A percentile compares a stretch with the other conserved stretches of the same genome.
Conservation (phyloP, 2,888 invertebrate genomes). For the Acronicta alni region DNA sequence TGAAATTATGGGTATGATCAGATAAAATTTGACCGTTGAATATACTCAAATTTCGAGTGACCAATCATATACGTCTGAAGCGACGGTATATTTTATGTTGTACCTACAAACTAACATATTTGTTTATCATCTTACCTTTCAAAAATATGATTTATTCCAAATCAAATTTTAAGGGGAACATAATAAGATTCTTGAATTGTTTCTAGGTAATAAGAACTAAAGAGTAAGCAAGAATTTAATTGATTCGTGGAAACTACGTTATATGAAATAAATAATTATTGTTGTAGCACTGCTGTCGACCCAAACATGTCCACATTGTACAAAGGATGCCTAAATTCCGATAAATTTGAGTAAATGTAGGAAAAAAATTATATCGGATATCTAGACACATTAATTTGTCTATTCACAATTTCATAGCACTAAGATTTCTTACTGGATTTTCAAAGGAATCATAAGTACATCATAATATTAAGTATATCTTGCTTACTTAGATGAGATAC, state of each 20-base stretch:
- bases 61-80: no score
- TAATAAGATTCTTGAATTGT: background rate
- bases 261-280: no score
- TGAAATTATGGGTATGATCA: constrained; percentile 50
- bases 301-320: background rate
- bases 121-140: background rate
- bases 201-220: background rate
- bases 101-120: background rate
- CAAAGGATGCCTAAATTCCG: no score
- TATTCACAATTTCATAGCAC: no score
- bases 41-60: background rate
- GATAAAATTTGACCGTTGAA: constrained; percentile 12
- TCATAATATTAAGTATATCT: no score
- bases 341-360: no score
- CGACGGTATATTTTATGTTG: background rate
- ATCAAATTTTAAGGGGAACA: background rate
- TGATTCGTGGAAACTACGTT: background rate
- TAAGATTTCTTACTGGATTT: no score
- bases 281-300: background rate
- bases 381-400: no score
- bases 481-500: no score
- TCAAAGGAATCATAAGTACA: no score
- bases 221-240: background rate
- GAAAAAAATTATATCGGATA: no score
- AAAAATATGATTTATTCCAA: no score